A percentile compares a stretch with the other conserved stretches of the same genome.
Conservation (phyloP, 2,113 vertebrate species). For the Panurus biarmicus region DNA sequence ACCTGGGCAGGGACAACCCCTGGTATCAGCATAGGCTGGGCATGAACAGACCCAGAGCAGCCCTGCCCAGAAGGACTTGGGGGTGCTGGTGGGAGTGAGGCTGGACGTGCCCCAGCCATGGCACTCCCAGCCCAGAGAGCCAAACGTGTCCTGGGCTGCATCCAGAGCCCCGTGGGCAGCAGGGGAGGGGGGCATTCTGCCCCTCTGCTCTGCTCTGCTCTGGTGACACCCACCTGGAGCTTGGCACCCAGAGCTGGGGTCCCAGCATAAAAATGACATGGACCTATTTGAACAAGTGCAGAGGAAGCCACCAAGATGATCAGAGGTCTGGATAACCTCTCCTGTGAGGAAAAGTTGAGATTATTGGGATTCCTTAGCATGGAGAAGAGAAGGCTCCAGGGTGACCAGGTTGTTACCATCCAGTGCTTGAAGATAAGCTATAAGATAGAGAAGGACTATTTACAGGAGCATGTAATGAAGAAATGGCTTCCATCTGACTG, state of each 20-base stretch:
- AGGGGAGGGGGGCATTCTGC: neutral
- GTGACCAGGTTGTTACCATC: neutral
- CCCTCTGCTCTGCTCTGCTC: neutral
- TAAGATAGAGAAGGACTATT: neutral
- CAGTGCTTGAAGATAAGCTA: neutral
- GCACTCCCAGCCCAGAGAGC: neutral
- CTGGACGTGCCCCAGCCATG: neutral
- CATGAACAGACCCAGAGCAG: neutral
- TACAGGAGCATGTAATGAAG: neutral
- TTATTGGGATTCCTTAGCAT: neutral
- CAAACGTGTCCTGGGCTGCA: neutral
- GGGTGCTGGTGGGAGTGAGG: neutral
- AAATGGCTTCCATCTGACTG: neutral
- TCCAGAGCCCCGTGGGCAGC: neutral
- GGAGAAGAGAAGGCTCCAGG: neutral
- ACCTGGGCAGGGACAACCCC: rapidly evolving
- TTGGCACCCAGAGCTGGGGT: neutral
- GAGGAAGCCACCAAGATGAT: neutral
- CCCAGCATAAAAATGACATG: neutral
- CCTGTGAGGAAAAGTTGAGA: neutral
- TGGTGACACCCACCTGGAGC: neutral
- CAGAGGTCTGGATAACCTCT: neutral
- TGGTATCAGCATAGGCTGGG: neutral
- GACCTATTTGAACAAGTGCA: neutral
- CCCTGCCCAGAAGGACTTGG: neutral